Evolutionary conservation across 2,888 invertebrate species (phyloP), one percentile per base, ranked within the genome.

Genomic region (Aricia artaxerxes): DNA sequence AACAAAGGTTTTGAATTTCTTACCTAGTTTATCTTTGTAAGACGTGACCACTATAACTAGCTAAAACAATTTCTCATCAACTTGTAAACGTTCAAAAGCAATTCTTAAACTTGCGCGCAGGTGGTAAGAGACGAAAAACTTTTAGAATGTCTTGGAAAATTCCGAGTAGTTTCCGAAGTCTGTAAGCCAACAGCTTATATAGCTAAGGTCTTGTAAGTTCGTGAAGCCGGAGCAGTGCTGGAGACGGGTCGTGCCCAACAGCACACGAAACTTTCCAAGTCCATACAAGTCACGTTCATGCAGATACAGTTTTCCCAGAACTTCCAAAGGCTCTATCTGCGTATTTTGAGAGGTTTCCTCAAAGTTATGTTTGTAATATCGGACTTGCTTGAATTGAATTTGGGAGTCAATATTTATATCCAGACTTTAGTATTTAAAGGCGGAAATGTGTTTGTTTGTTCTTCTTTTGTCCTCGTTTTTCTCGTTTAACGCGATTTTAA

Each of bases 171-270:
- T 69, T 38, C 13, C 35, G 69, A 69, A 69, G 35, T 69, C 69
- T 69, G 69, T 69, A 69, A 69, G 69, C 69, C 69, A 69, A 38
- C 35, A 69, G 35, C 69, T 69, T 69, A 69, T 69, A 69, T 35
- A 35, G 61, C 24, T n/a, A 61, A 49, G 69, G 69, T 69, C 31
- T 35, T 69, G 69, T 69, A 69, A 69, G 69, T 69, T 69, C 69
- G 35, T 31, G 35, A 69, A 69, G 16, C 38, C 69, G 35, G 35
- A 69, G 35, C 35, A 69, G 69, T 69, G 69, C 69, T 13, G 69
- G 35, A 69, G 69, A 69, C 38, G 35, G 35, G 69, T 69, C 69
- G 69, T 69, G 69, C 35, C 69, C 69, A 35, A 38, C 35, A 69
- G 69, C 69, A 38, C 38, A 69, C 2, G 69, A 69, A 69, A 35